Base-by-base conservation (phyloP, 1,140 invertebrate species). In the Calosoma granatense region DNA sequence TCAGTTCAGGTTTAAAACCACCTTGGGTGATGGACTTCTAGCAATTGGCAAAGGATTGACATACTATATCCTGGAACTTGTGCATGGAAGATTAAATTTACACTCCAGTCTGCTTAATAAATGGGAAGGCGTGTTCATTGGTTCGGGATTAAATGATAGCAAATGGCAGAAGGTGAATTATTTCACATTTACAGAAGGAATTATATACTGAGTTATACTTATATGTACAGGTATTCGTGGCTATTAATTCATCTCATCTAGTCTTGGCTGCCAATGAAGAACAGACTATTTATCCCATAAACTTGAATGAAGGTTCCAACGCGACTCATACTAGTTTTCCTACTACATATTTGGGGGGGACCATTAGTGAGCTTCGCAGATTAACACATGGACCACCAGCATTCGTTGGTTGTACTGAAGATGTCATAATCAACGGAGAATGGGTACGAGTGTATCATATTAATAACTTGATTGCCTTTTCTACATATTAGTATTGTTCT, bases 361-460 rank as follows among this genome's bases (percentile, higher is more conserved):
- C 85, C 12, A 83, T 84, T 47, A 79, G 68, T 20, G 69, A 68
- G 56, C 72, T 87, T 20, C 73, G 78, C 12, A 81, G 82, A 60
- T 71, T 88, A 36, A 80, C 84, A 0, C 84, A 87, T 61, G 81
- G 81, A 2, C 82, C 85, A 0, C 81, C 84, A 21, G 85, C 80
- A 60, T 92, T 92, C 69, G 85, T 93, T 15, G 94, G 94, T 1
- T 97, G 94, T 70, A 86, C 93, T 70, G 87, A 94, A 70, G 93
- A 97, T 70, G 83, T 95, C 6, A 79, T 85, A 20, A 85, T 96
- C 21, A 94, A 95, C 70, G 84, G 82, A 2, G 81, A 87, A 68
- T 88, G 87, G 83, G 81, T 90, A 19, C 60, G 70, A 6, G 61
- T 65, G 23, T 47, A 65, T 57, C 20, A 53, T 36, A 20, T 9